phyloP scores from a whole-genome alignment of 2,113 vertebrate species.

The Formicarius rufipectus region DNA sequence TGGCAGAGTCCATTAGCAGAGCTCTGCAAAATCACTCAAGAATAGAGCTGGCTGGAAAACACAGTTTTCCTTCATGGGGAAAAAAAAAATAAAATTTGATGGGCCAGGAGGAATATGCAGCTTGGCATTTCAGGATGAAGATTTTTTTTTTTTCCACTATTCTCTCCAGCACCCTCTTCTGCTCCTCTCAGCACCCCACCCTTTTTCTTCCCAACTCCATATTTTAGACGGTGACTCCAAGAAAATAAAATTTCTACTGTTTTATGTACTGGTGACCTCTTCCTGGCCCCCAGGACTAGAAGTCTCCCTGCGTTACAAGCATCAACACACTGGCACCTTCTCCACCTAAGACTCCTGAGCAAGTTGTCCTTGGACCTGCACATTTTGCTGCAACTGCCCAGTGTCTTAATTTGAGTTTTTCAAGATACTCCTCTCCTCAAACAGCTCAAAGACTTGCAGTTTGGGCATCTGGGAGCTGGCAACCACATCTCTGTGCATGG shows the following conservation, averaged over 20 bases:
- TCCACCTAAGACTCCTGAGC: not conserved
- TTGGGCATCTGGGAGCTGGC: not conserved
- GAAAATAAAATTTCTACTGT: not conserved
- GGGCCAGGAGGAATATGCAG: not conserved
- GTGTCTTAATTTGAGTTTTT: not conserved
- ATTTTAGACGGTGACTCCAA: not conserved
- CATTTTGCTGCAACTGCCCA: not conserved
- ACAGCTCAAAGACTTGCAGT: not conserved
- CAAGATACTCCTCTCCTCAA: not conserved
- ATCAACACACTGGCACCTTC: not conserved
- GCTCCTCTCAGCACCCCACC: not conserved
- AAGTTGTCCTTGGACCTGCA: not conserved
- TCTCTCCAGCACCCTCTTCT: not conserved
- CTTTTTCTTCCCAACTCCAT: not conserved
- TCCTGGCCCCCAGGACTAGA: not conserved
- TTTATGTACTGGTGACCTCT: not conserved
- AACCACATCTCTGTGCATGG: not conserved
- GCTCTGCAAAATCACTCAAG: slow-evolving; percentile 23
- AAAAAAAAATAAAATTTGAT: not conserved
- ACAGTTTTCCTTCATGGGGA: not conserved
- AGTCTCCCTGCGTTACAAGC: not conserved
- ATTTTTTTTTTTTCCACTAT: not conserved
- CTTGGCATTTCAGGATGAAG: not conserved
- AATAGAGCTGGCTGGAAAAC: slow-evolving; percentile 14
- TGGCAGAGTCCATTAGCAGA: slow-evolving; percentile 56